Percentiles rank a stretch among this genome's conserved stretches.
These are phyloP conservation scores for Pemphigus obesinymphae DNA, from an alignment of 1,140 invertebrate species.

Conservation along the genomic window DNA sequence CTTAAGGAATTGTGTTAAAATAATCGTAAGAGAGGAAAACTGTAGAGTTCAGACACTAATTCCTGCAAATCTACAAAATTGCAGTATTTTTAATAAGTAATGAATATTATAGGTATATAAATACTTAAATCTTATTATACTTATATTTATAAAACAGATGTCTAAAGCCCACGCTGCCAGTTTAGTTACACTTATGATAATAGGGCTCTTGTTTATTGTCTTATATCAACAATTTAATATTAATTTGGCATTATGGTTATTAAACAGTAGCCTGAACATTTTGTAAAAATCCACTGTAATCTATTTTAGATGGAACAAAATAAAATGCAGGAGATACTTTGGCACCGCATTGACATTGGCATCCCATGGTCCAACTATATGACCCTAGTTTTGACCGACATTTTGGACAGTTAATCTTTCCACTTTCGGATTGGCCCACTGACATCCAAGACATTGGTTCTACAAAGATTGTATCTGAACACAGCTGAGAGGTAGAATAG, in stretches of 20 bases:
- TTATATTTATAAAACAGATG: too few species aligned
- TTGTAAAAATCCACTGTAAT: constrained; percentile 78
- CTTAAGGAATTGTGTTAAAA: too few species aligned
- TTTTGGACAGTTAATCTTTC: constrained; percentile 78
- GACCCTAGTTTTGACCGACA: constrained; percentile 73
- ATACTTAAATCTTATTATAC: too few species aligned
- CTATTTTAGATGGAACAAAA: constrained; percentile 77
- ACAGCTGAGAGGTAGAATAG: constrained; percentile 48
- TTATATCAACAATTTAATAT: neutral
- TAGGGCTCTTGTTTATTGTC: neutral
- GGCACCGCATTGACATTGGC: constrained; percentile 76
- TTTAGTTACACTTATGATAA: too few species aligned
- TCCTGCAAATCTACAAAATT: too few species aligned
- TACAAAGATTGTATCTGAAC: constrained; percentile 69
- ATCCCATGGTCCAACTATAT: constrained; percentile 79
- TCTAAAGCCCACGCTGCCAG: too few species aligned
- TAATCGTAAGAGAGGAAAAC: too few species aligned
- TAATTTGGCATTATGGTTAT: constrained; percentile 38
- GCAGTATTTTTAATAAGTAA: too few species aligned
- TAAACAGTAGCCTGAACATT: constrained; percentile 79
- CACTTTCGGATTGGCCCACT: constrained; percentile 63
- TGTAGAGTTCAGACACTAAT: too few species aligned
- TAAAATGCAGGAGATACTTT: constrained; percentile 82
- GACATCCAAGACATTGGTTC: constrained; percentile 81
- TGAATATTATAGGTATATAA: too few species aligned